Evolutionary conservation across 2,113 vertebrate genomes (phyloP).

Genomic region (Pterocles burchelli): DNA sequence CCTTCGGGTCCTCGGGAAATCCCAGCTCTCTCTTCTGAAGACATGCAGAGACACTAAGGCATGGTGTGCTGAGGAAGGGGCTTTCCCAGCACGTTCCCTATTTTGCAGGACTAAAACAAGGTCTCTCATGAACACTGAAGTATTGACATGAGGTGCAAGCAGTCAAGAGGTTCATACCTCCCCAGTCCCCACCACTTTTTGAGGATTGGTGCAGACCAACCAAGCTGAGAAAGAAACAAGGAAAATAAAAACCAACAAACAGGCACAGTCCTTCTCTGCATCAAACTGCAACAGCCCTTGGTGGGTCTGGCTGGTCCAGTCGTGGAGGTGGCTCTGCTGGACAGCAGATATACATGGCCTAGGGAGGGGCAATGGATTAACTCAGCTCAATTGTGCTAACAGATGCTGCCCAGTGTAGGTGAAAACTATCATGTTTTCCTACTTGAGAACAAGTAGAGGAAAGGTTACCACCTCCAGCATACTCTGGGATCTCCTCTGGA

Average conservation of each 20-base stretch:
- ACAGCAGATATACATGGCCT: neutral
- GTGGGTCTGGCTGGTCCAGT: neutral
- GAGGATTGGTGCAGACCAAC: neutral
- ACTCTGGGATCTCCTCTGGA: neutral
- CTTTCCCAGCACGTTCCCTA: neutral
- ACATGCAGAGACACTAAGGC: neutral
- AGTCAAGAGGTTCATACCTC: neutral
- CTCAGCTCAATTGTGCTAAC: neutral
- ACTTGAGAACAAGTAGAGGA: neutral
- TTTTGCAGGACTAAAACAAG: neutral
- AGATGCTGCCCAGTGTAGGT: neutral
- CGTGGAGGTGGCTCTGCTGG: neutral
- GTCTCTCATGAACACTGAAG: neutral
- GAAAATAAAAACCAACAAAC: neutral
- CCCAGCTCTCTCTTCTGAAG: neutral
- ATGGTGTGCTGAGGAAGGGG: neutral
- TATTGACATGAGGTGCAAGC: accelerated
- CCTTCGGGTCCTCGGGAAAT: neutral
- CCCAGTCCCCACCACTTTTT: accelerated
- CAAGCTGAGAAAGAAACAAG: neutral
- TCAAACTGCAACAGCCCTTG: neutral
- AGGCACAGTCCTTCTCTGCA: neutral
- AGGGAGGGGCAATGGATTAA: neutral
- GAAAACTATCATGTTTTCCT: neutral
- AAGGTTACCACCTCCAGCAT: neutral